Evolutionary conservation across 1,140 invertebrate genomes (phyloP), one percentile per base, ranked within the genome.

Genomic region (Glomeris maerens): DNA sequence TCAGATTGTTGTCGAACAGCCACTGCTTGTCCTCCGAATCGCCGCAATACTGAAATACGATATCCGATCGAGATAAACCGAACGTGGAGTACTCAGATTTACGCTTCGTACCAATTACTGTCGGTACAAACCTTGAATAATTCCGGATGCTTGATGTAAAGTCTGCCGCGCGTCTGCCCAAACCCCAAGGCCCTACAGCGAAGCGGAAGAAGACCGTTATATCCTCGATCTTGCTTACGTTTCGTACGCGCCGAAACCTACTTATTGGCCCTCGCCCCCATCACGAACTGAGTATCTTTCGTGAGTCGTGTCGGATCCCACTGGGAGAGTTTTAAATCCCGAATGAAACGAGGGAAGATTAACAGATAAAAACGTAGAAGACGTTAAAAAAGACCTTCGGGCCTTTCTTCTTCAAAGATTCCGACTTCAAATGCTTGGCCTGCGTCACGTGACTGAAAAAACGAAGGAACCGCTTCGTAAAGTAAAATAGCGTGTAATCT

Each of bases 21-120:
- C 83, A 86, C 60, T 83, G 79, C 62, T 84, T 84, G 59, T 88
- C 84, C 57, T 83, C 80, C 52, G 77, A 77, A 61, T 88, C 84
- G 38, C 82, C 81, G 47, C 78, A 77, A 66, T 87, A 88, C 60
- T 80, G 17, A 23, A 54, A 14, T 36, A 50, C 38, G 21, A 36
- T 20, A 54, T 20, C 7, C 20, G 26, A n/a, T n/a, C n/a, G n/a
- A n/a, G n/a, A n/a, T n/a, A n/a, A n/a, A n/a, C n/a, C n/a, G n/a
- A n/a, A n/a, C n/a, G n/a, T n/a, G n/a, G n/a, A n/a, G n/a, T n/a
- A n/a, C n/a, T n/a, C n/a, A n/a, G n/a, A n/a, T n/a, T n/a, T n/a
- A n/a, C n/a, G n/a, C n/a, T n/a, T n/a, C n/a, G n/a, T n/a, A n/a
- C n/a, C 5, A 5, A 49, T 23, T 48, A 27, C 36, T 5, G 26